Conservation (phyloP, 2,113 vertebrate genomes). For the Mirounga angustirostris region DNA sequence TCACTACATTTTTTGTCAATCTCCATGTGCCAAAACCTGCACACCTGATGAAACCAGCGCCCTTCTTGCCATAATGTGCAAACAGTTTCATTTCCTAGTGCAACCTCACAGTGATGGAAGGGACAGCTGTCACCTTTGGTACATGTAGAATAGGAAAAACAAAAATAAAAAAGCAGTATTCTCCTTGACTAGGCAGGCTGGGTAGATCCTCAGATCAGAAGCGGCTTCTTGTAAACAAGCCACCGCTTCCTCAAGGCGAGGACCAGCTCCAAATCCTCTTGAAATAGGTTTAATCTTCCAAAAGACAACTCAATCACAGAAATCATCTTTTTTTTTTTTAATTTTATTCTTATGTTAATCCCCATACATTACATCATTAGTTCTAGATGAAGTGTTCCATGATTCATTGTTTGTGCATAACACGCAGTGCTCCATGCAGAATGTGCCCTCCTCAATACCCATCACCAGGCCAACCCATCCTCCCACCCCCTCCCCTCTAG, state of each 20-base stretch:
- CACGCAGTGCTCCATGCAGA: too few relatives aligned
- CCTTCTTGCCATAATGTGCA: slow-evolving; percentile 97
- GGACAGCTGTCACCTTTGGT: slow-evolving; percentile 95
- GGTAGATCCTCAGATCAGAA: slow-evolving; percentile 57
- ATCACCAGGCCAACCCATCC: too few relatives aligned
- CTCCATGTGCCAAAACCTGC: slow-evolving; percentile 98
- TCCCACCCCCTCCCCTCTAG: too few relatives aligned
- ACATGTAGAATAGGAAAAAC: slow-evolving; percentile 96
- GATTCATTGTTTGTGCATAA: too few relatives aligned
- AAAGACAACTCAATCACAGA: slow-evolving; percentile 79
- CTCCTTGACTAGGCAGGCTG: slow-evolving; percentile 94
- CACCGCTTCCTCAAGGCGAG: slow-evolving; percentile 75
- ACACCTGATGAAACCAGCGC: slow-evolving; percentile 93
- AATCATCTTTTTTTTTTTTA: slow-evolving; percentile 81
- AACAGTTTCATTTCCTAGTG: slow-evolving; percentile 94
- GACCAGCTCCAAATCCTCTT: slow-evolving; percentile 68
- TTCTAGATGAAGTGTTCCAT: too few relatives aligned
- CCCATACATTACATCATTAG: too few relatives aligned
- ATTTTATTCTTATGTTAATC: too few relatives aligned
- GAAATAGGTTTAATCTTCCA: slow-evolving; percentile 80
- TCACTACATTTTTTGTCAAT: slow-evolving; percentile 85
- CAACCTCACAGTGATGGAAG: slow-evolving; percentile 96
- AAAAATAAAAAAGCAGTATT: slow-evolving; percentile 94
- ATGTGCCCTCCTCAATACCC: too few relatives aligned
- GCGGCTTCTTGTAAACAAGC: slow-evolving; percentile 58